These are phyloP conservation scores for Spea hammondii DNA, from an alignment of 2,797 vertebrate genomes.

Conservation along the genomic window DNA sequence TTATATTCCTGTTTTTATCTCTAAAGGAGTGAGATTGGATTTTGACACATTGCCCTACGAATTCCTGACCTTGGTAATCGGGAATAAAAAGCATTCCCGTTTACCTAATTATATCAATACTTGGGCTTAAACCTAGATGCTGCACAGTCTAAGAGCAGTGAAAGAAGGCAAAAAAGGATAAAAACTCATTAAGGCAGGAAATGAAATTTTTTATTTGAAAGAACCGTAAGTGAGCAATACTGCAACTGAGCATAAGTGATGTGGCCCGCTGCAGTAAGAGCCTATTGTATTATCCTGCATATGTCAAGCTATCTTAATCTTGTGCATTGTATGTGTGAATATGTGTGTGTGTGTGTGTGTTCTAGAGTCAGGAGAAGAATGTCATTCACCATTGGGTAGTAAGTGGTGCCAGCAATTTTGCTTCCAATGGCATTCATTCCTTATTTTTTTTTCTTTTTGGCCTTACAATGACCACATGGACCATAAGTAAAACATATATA, in stretches of 20 bases:
- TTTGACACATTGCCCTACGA: slow-evolving; percentile 69
- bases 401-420: background rate
- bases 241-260: background rate
- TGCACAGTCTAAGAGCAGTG: slow-evolving; percentile 53
- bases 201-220: background rate
- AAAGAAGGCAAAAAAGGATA: background rate
- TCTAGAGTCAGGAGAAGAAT: slow-evolving; percentile 41
- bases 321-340: slow-evolving; percentile 54
- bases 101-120: slow-evolving; percentile 69
- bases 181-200: slow-evolving; percentile 1
- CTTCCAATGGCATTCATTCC: slow-evolving; percentile 54
- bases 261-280: slow-evolving; percentile 21
- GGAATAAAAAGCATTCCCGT: slow-evolving; percentile 72
- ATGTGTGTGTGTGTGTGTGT: slow-evolving; percentile 56
- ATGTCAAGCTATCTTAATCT: slow-evolving; percentile 35
- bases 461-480: slow-evolving; percentile 9
- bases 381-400: background rate
- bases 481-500: background rate
- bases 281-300: slow-evolving; percentile 13
- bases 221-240: slow-evolving; percentile 8
- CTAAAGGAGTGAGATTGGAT: slow-evolving; percentile 52
- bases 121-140: slow-evolving; percentile 62
- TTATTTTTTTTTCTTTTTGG: slow-evolving; percentile 50
- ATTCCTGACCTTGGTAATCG: slow-evolving; percentile 59
- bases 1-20: slow-evolving; percentile 57